Base-by-base conservation (phyloP, 23 tunicate genomes). In the Oikopleura vanhoeffeni region DNA sequence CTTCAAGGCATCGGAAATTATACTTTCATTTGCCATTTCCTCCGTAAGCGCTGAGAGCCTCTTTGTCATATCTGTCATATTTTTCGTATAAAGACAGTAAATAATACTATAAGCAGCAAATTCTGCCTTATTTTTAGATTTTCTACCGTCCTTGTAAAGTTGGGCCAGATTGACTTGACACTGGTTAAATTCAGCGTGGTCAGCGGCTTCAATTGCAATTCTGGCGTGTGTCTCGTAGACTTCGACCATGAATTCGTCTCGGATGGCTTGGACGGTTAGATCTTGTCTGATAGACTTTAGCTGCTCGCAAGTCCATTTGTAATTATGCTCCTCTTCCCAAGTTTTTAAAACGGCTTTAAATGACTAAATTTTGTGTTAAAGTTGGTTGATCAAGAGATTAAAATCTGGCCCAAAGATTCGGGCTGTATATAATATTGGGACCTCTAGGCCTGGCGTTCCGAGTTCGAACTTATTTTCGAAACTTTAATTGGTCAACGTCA, bases 161-260 rank as follows among this genome's bases (percentile, higher is more conserved):
- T 90, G 96, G 60, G 91, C 90, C 41, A 95, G 86, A 84, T 95
- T 96, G 42, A 87, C 88, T 88, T 95, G 99, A 58, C 99, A 95
- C 86, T 95, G 99, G 85, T 95, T 95, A 60, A 95, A 95, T 76
- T 95, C 99, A 39, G 91, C 96, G 87, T 95, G 99, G 76, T 95
- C 99, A 38, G 87, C 92, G 88, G 91, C 91, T 85, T 95, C 99
- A 40, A 95, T 67, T 24, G 99, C 99, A 40, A 95, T 95, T 41
- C 99, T 71, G 1, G 96, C 99, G 84, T 95, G 99, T 3, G 99
- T 95, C 58, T 95, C 99, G 67, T 95, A 95, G 38, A 95, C 99
- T 83, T 91, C 87, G 0, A 95, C 99, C 0, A 95, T 91, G 87
- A 95, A 95, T 0, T 87, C 87, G 84, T 91, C 94, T 67, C 99